Percentiles rank a stretch among this genome's conserved stretches.
Evolutionary conservation across 2,797 vertebrate genomes (phyloP).

Genomic region (Chiloscyllium punctatum): DNA sequence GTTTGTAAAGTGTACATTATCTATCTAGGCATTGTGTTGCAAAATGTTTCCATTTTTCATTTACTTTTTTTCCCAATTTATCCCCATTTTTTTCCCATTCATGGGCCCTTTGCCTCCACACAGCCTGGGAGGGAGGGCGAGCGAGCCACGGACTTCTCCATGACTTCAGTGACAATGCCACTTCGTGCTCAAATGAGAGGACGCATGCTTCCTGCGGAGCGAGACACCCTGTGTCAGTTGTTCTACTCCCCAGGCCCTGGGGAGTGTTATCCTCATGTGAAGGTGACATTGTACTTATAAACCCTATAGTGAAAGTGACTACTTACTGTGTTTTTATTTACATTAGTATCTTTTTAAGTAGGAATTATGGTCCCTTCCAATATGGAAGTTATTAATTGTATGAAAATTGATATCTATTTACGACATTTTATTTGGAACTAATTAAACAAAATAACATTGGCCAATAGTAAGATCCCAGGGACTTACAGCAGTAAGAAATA

Average conservation of each 20-base stretch:
- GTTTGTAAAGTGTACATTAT: slow-evolving; percentile 23
- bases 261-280: slow-evolving; percentile 37
- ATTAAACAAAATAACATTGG: background rate
- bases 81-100: slow-evolving; percentile 34
- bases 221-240: slow-evolving; percentile 37
- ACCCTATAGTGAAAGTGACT: slow-evolving; percentile 36
- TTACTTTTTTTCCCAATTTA: slow-evolving; percentile 37
- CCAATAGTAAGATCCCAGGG: background rate
- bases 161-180: slow-evolving; percentile 36
- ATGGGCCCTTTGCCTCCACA: slow-evolving; percentile 32
- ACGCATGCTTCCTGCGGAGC: slow-evolving; percentile 35
- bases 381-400: background rate
- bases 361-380: background rate
- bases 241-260: slow-evolving; percentile 36
- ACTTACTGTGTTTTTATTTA: slow-evolving; percentile 30
- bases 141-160: slow-evolving; percentile 18
- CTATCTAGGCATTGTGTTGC: slow-evolving; percentile 17
- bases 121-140: slow-evolving; percentile 36
- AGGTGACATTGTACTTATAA: slow-evolving; percentile 36
- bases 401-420: background rate
- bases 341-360: slow-evolving; percentile 19
- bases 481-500: background rate
- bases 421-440: background rate
- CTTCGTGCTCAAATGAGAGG: slow-evolving; percentile 36
- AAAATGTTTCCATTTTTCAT: slow-evolving; percentile 27